Evolutionary conservation across 1,140 invertebrate species (phyloP).

Genomic region (Schlechtendalia chinensis): DNA sequence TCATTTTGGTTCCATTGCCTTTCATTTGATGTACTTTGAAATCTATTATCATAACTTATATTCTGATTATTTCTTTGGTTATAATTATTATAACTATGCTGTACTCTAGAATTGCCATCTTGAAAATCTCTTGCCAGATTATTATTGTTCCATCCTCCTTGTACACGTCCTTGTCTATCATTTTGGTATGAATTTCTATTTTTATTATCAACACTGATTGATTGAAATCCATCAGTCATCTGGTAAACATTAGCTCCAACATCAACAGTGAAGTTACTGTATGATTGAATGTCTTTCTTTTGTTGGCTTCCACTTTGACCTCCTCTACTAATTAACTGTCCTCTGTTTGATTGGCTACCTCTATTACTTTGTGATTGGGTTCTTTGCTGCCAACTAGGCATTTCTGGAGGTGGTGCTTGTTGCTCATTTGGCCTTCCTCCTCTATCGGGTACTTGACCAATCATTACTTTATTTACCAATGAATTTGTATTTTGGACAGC

Average conservation of each 20-base stretch:
- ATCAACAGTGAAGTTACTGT: background rate
- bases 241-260: slow-evolving; percentile 50
- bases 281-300: slow-evolving; percentile 15
- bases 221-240: slow-evolving; percentile 48
- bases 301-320: slow-evolving; percentile 20
- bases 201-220: slow-evolving; percentile 33
- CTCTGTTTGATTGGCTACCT: slow-evolving; percentile 37
- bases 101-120: background rate
- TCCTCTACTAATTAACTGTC: slow-evolving; percentile 39
- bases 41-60: slow-evolving; percentile 14
- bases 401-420: slow-evolving; percentile 89
- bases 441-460: slow-evolving; percentile 82
- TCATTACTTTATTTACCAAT: slow-evolving; percentile 81
- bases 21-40: background rate
- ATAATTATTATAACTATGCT: background rate
- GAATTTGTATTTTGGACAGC: slow-evolving; percentile 78
- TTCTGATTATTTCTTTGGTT: slow-evolving; percentile 2
- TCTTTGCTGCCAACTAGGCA: slow-evolving; percentile 85
- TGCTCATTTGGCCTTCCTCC: slow-evolving; percentile 86
- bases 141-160: slow-evolving; percentile 33
- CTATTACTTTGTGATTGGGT: slow-evolving; percentile 35
- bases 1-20: slow-evolving; percentile 4
- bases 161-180: slow-evolving; percentile 47
- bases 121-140: background rate
- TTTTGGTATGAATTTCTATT: slow-evolving; percentile 40